Percentiles rank a stretch among this genome's conserved stretches.
phyloP scores from a whole-genome alignment of 2,113 vertebrate genomes.

The Athene cunicularia region DNA sequence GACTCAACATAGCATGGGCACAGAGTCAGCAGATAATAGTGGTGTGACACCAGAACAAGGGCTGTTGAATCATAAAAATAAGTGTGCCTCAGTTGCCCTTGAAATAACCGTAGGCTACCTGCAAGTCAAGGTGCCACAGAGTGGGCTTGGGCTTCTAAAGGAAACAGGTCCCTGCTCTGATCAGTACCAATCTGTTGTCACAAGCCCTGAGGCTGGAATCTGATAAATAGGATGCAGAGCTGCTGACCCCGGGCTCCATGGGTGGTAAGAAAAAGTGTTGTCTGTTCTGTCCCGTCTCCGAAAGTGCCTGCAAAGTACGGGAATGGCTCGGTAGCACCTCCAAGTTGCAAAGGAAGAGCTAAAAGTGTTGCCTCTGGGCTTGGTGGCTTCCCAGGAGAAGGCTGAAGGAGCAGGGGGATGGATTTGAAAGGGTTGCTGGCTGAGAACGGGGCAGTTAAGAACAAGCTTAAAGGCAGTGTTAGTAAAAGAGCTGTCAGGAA shows the following conservation, averaged over 20 bases:
- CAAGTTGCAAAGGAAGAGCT: background rate
- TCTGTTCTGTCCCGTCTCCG: background rate
- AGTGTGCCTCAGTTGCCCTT: background rate
- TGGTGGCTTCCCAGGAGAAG: background rate
- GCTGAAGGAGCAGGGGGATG: fast-evolving
- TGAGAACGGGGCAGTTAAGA: background rate
- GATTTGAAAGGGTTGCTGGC: background rate
- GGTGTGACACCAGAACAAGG: background rate
- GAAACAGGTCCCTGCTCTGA: background rate
- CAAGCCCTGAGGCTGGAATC: background rate
- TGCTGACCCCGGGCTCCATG: background rate
- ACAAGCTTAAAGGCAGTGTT: background rate
- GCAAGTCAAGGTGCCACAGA: background rate
- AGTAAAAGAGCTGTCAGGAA: background rate
- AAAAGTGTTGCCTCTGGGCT: background rate
- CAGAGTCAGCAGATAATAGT: background rate
- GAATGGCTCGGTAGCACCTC: fast-evolving
- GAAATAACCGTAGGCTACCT: background rate
- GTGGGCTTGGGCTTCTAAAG: background rate
- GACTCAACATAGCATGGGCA: fast-evolving
- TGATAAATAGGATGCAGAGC: background rate
- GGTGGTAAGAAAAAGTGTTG: background rate
- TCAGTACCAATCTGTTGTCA: background rate
- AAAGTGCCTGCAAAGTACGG: background rate
- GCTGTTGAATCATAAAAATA: background rate